These are phyloP conservation scores for Etheostoma cragini DNA, from an alignment of 2,113 vertebrate species.

Conservation along the genomic window DNA sequence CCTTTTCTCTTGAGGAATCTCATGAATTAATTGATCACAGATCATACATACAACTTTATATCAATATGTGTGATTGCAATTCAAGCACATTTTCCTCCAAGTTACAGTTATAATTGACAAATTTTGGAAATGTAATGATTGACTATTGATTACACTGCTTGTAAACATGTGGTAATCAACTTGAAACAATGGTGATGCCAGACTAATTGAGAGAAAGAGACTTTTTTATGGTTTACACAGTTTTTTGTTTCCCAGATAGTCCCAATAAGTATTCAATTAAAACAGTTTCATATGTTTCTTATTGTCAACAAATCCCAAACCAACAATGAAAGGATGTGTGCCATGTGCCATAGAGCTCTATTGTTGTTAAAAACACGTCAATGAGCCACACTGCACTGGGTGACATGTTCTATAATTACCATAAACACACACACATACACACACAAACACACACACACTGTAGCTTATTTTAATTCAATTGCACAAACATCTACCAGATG, in stretches of 20 bases:
- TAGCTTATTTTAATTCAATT: background rate
- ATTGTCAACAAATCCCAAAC: background rate
- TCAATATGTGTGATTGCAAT: background rate
- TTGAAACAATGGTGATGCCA: background rate
- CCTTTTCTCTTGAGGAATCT: background rate
- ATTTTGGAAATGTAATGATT: background rate
- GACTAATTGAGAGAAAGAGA: background rate
- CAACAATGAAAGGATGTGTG: background rate
- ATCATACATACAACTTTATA: background rate
- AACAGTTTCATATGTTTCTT: background rate
- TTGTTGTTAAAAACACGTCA: too few relatives aligned
- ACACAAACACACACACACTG: background rate
- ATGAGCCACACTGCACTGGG: background rate
- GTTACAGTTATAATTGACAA: background rate
- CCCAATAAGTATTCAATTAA: background rate
- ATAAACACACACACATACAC: background rate
- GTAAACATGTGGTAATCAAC: background rate
- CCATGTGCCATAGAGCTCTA: too few relatives aligned
- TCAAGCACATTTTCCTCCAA: too few relatives aligned
- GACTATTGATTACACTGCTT: background rate
- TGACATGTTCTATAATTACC: background rate
- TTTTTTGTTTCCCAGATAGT: background rate
- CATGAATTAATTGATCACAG: background rate
- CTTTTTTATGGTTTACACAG: background rate
- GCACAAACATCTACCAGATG: background rate